Base-by-base conservation (phyloP, 2,113 vertebrate genomes). In the Penelope pileata region DNA sequence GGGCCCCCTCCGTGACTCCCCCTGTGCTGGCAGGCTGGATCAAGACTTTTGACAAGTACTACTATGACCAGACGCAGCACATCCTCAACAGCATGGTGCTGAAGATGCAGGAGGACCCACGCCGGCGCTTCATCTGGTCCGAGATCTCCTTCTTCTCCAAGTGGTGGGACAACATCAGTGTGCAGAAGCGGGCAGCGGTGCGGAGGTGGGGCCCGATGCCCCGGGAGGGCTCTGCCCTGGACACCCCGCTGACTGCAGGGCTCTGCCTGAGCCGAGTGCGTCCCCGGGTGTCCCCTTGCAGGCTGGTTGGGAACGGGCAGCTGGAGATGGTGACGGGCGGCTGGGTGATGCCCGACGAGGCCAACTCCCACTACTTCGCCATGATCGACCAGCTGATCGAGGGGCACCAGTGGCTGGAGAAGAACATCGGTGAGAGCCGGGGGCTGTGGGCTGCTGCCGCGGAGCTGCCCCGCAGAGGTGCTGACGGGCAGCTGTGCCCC, bases 41-140 rank as follows among this genome's bases (percentile, higher is more conserved):
- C 96, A 99, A 99, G 98, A 99, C 99, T n/a, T 99, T 99, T 43
- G 99, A 99, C 96, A 99, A 99, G 97, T 99, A 99, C 97, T 99
- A 99, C 97, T 97, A 96, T 0, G 99, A 99, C 97, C 99, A 99
- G 98, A 99, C 99, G 0, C 99, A 99, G 87, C 99, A 99, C 95
- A 99, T 99, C 96, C 98, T 99, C 70, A 99, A 99, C 97, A 99
- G 99, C 98, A 99, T 99, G 99, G 97, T 99, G 89, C 97, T 98
- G 92, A 99, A 99, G 97, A 97, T 99, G 96, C 97, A 98, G 24
- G 99, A 99, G 95, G 99, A 99, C 97, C 97, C 99, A 0, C 98
- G 99, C 58, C 98, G 99, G 68, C 99, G 99, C 94, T 99, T 99
- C 95, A 99, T 99, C 96, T 99, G 99, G 99, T 99, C 99, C 0